Base-by-base conservation (phyloP, 2,888 invertebrate species). In the Coenonympha arcania region DNA sequence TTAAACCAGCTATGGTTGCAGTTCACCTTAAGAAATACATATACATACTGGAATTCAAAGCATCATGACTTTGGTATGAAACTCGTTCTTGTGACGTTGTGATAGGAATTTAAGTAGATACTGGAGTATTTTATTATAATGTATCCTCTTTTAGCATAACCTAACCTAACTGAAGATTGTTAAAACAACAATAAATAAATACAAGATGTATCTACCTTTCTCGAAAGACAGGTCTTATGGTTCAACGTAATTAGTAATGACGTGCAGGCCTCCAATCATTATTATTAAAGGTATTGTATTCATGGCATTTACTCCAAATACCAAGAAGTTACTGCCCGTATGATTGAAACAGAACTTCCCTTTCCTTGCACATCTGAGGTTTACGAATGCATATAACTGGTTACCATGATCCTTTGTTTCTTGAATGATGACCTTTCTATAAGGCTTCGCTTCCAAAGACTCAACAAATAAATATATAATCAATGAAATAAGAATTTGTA, bases 301-400 rank as follows among this genome's bases (percentile, higher is more conserved):
- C 39, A 52, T 45, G 48, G 22, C 44, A 48, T 48, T 52, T 45
- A 48, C 19, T 36, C 20, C 48, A 48, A 45, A 44, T 48, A 45
- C 44, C 48, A 39, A 52, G 34, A 48, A 48, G n/a, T 22, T 48
- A 42, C 31, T 31, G 15, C 22, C 33, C 26, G 3, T 41, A 24
- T 39, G 30, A 52, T 48, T 40, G 45, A 8, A 48, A 26, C 6
- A 18, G 41, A 26, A 48, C 40, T 41, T 45, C 36, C 44, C 30
- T 45, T 45, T 52, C 48, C 45, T 52, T 40, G 11, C 30, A 16
- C 13, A 43, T 43, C 43, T 41, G 39, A 39, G 15, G 28, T 30
- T 19, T 18, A n/a, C n/a, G n/a, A n/a, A n/a, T n/a, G n/a, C n/a
- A n/a, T n/a, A 30, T 30, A 15, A 24, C 9, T 39, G 3, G 5